phyloP scores from a whole-genome alignment of 2,113 vertebrate genomes.

The Toxostoma redivivum region DNA sequence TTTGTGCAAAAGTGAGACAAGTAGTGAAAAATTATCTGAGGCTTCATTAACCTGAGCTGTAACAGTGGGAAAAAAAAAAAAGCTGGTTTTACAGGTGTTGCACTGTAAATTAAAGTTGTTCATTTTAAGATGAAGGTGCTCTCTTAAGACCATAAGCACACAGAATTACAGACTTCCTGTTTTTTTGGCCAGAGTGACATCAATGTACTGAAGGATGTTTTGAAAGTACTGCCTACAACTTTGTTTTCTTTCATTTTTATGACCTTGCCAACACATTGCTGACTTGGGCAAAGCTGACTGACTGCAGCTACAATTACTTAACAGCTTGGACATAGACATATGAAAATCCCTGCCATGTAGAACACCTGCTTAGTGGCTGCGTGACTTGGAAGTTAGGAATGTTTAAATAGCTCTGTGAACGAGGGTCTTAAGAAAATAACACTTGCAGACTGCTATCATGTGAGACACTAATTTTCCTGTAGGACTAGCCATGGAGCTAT shows the following conservation, averaged over 20 bases:
- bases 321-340: rapidly evolving
- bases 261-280: neutral
- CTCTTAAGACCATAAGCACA: neutral
- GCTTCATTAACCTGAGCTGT: neutral
- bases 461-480: neutral
- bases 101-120: neutral
- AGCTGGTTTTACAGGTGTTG: neutral
- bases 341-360: neutral
- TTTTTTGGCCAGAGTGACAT: neutral
- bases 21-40: neutral
- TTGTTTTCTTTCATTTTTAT: neutral
- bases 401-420: neutral
- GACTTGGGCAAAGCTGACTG: neutral
- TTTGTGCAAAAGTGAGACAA: neutral
- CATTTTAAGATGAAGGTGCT: neutral
- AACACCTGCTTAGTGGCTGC: neutral
- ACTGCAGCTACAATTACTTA: neutral
- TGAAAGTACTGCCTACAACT: neutral
- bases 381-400: neutral
- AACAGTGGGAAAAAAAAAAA: neutral
- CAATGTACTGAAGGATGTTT: neutral
- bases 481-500: neutral
- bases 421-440: neutral
- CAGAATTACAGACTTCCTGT: neutral
- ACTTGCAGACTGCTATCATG: neutral